Percentiles rank a stretch among this genome's conserved stretches.
These are phyloP conservation scores for Umimayanthus chanpuru DNA, from an alignment of 92 coral and sea anemone genomes.

Conservation along the genomic window DNA sequence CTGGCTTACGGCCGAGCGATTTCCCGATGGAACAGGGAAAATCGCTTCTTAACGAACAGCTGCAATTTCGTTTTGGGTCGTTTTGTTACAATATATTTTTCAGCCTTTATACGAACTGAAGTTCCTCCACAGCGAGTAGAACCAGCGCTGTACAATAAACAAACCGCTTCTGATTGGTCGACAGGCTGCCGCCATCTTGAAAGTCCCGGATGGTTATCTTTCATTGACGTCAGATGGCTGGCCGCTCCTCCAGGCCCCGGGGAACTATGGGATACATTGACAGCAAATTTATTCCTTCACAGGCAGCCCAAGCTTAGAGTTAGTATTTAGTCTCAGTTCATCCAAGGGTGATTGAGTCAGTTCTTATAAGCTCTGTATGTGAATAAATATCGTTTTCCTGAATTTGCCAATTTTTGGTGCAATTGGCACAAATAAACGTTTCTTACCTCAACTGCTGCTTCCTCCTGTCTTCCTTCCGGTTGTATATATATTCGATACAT, in stretches of 20 bases:
- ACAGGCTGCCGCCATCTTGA: slow-evolving; percentile 98
- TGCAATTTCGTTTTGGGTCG: slow-evolving; percentile 89
- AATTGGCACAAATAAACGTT: too few species aligned
- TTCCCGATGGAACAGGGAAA: slow-evolving; percentile 98
- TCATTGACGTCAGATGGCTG: slow-evolving; percentile 73
- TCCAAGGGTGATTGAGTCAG: too few species aligned
- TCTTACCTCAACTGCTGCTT: too few species aligned
- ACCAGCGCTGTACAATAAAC: slow-evolving; percentile 96
- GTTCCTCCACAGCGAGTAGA: slow-evolving; percentile 96
- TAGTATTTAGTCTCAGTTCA: too few species aligned
- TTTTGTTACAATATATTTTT: slow-evolving; percentile 55
- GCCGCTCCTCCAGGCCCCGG: slow-evolving; percentile 39
- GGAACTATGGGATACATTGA: slow-evolving; percentile 37
- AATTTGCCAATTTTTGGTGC: too few species aligned
- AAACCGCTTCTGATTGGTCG: slow-evolving; percentile 99
- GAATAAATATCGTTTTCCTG: too few species aligned
- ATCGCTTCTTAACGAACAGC: slow-evolving; percentile 85
- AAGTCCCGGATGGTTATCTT: slow-evolving; percentile 92
- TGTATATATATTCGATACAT: too few species aligned
- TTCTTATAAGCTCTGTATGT: too few species aligned
- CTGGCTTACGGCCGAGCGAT: slow-evolving; percentile 76
- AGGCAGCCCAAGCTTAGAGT: too few species aligned
- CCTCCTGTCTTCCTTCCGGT: too few species aligned
- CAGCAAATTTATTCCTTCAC: neutral
- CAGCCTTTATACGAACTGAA: slow-evolving; percentile 76